Evolutionary conservation across 2,888 invertebrate species (phyloP), one percentile per base, ranked within the genome.

Genomic region (Himalopsyche tibetana): DNA sequence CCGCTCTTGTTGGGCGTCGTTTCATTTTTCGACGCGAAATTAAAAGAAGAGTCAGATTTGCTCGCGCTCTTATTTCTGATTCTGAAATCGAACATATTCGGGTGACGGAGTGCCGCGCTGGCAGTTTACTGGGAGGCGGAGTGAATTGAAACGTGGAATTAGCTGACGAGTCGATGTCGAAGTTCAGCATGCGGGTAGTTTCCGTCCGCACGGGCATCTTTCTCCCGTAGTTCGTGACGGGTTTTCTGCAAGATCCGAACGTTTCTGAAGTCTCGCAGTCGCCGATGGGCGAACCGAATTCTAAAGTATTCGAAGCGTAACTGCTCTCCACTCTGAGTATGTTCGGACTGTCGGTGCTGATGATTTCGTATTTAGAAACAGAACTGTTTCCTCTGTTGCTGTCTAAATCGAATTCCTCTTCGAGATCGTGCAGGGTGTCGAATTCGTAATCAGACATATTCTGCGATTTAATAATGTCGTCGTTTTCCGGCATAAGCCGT

Each of bases 291-390:
- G 93, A 93, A 0, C 93, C 93, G n/a, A 93, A 93, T 0, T 90
- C 90, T 56, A 93, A 93, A 42, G 92, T 92, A 19, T 90, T 91
- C 0, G 92, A 90, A 12, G 83, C 55, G 28, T 86, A 85, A 12
- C 80, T 80, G 4, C 82, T 80, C 8, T 80, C 28, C 19, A 81
- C 69, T 3, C 63, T 42, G 2, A 56, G 63, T 40, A 93, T 93
- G 55, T 93, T 90, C 0, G 93, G 93, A 80, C 93, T 93, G 81
- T 93, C 93, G 0, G 93, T 93, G 0, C 93, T 93, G 15, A 93
- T 93, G 0, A 93, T 93, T 88, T 93, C 93, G 80, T 93, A 93
- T 88, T 93, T 93, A 0, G 92, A 91, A 89, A 93, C 92, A 3
- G 91, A 90, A 8, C 93, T 92, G 55, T 92, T 92, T 86, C 45